Evolutionary conservation across 2,888 invertebrate species (phyloP).

Genomic region (Rhaphigaster nebulosa): DNA sequence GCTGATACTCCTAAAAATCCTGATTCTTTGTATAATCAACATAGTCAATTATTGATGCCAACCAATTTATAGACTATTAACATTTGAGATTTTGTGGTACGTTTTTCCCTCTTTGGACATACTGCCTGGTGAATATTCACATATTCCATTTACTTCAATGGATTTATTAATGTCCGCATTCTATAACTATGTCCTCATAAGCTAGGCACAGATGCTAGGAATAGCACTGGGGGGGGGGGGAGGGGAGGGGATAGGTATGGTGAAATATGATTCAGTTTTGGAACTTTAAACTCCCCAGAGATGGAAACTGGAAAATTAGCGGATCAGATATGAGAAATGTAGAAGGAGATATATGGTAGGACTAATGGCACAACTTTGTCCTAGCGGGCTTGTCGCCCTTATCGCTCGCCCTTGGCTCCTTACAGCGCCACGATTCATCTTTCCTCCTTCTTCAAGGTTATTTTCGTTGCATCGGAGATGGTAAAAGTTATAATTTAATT

Average conservation of each 20-base stretch:
- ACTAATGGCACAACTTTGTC: conserved; percentile 45
- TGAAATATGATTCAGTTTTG: conserved; percentile 37
- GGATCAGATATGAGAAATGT: conserved; percentile 44
- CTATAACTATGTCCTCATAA: background rate
- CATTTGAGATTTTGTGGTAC: too few species aligned
- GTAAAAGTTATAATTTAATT: background rate
- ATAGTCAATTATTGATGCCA: too few species aligned
- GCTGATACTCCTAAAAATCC: too few species aligned
- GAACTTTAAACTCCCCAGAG: conserved; percentile 30
- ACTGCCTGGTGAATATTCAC: background rate
- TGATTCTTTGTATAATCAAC: too few species aligned
- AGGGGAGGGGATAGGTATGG: conserved; percentile 1
- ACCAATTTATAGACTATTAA: too few species aligned
- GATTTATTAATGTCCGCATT: background rate
- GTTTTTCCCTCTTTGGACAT: background rate
- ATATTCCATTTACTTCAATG: background rate
- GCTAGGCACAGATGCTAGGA: conserved; percentile 28
- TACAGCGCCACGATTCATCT: background rate
- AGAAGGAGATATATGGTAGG: conserved; percentile 10
- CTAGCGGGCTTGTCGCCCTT: background rate
- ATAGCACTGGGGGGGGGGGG: background rate
- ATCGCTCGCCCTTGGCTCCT: conserved; percentile 6
- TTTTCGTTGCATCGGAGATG: background rate
- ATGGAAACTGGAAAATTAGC: conserved; percentile 44
- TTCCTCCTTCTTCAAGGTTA: background rate